A percentile compares a stretch with the other conserved stretches of the same genome.
These are phyloP conservation scores for Struthidea cinerea DNA, from an alignment of 2,113 vertebrate species.

Conservation along the genomic window DNA sequence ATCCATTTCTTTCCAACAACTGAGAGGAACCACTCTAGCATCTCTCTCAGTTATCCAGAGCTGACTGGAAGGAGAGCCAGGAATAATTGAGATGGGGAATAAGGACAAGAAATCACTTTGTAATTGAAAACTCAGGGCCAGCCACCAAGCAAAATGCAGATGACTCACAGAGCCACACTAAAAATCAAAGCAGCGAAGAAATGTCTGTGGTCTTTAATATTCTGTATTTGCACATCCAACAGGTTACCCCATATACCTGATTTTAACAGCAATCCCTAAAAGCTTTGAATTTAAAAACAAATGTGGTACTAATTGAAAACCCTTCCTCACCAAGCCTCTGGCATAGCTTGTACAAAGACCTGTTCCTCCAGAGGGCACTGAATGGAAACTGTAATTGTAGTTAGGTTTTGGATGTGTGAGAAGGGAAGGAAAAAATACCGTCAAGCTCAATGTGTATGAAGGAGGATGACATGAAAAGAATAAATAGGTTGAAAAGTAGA, in stretches of 20 bases:
- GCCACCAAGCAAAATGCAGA: background rate
- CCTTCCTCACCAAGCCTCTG: background rate
- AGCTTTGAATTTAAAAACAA: background rate
- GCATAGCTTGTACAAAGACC: background rate
- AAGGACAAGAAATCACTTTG: conserved; percentile 2
- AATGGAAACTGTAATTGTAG: background rate
- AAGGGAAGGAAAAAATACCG: background rate
- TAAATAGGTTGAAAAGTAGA: background rate
- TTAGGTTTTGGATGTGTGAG: background rate
- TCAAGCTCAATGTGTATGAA: background rate
- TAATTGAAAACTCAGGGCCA: conserved; percentile 8
- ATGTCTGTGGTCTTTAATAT: background rate
- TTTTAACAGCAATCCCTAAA: background rate
- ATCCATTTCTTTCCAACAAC: background rate
- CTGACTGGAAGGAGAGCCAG: background rate
- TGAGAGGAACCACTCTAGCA: background rate
- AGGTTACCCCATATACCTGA: background rate
- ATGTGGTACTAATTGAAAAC: background rate
- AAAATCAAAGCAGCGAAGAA: background rate
- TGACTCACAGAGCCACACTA: background rate
- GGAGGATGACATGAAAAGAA: background rate
- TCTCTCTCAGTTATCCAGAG: background rate
- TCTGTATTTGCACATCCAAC: background rate
- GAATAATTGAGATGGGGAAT: background rate
- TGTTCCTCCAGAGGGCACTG: background rate